phyloP scores from a whole-genome alignment of 2,888 invertebrate genomes.

The Yponomeuta plumbellus region DNA sequence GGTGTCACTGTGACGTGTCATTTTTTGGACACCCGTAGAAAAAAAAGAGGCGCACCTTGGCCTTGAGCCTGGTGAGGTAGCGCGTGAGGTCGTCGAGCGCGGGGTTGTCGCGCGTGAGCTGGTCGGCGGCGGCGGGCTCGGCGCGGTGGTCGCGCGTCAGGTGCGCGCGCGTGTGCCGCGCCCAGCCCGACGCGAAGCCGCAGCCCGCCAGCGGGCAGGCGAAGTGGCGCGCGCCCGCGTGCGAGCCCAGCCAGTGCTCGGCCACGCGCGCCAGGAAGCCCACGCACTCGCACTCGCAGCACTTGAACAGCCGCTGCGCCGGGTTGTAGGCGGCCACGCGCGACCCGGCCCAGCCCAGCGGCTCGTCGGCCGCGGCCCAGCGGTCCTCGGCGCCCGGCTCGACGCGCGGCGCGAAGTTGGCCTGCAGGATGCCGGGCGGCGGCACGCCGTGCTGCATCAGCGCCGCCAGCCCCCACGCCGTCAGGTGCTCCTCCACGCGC shows the following conservation, averaged over 20 bases:
- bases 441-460: slow-evolving; percentile 86
- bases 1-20: too few species aligned
- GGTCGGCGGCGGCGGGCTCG: slow-evolving; percentile 78
- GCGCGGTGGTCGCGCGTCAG: slow-evolving; percentile 83
- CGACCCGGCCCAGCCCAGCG: slow-evolving; percentile 84
- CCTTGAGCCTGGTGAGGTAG: slow-evolving; percentile 81
- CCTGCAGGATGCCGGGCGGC: slow-evolving; percentile 79
- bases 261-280: slow-evolving; percentile 84
- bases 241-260: slow-evolving; percentile 86
- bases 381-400: slow-evolving; percentile 71
- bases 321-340: slow-evolving; percentile 89
- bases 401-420: slow-evolving; percentile 74
- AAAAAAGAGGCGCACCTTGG: slow-evolving; percentile 67
- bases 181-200: slow-evolving; percentile 86
- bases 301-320: slow-evolving; percentile 83
- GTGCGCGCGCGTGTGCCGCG: slow-evolving; percentile 84
- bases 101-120: slow-evolving; percentile 82
- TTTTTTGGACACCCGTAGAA: not conserved
- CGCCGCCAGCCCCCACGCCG: slow-evolving; percentile 84
- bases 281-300: slow-evolving; percentile 85
- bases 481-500: slow-evolving; percentile 84
- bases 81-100: slow-evolving; percentile 84
- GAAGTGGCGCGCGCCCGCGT: slow-evolving; percentile 81
- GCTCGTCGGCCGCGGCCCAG: slow-evolving; percentile 84
- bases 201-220: slow-evolving; percentile 81